Conservation (phyloP, 2,113 vertebrate genomes). For the Callipepla californica region DNA sequence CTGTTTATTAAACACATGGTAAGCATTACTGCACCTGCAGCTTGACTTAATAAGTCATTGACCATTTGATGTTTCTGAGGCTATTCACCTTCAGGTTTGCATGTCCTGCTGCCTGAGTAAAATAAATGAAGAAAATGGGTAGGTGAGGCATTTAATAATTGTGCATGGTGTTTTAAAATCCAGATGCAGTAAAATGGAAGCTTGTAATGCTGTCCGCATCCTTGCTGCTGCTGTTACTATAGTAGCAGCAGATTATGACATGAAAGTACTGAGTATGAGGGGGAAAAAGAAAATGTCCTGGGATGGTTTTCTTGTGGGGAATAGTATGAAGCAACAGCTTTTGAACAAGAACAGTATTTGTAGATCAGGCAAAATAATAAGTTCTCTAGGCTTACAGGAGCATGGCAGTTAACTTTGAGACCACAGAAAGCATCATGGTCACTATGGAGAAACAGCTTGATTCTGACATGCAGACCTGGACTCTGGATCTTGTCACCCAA, state of each 20-base stretch:
- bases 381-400: background rate
- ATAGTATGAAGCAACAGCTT: background rate
- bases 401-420: background rate
- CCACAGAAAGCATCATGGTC: background rate
- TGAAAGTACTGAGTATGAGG: background rate
- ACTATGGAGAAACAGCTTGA: background rate
- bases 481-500: background rate
- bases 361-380: background rate
- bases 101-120: slow-evolving; percentile 8
- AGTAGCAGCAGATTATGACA: slow-evolving; percentile 23
- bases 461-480: background rate
- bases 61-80: slow-evolving; percentile 27
- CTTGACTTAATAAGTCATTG: slow-evolving; percentile 66
- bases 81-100: slow-evolving; percentile 5
- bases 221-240: slow-evolving; percentile 41
- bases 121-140: slow-evolving; percentile 46
- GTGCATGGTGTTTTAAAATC: slow-evolving; percentile 23
- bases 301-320: background rate
- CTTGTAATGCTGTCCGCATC: background rate
- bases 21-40: slow-evolving; percentile 35
- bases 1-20: slow-evolving; percentile 59
- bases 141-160: slow-evolving; percentile 17
- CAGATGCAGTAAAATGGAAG: background rate
- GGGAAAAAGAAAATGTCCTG: background rate
- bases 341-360: background rate